Conservation (phyloP, 2,888 invertebrate genomes). For the Cataglyphis albicans region DNA sequence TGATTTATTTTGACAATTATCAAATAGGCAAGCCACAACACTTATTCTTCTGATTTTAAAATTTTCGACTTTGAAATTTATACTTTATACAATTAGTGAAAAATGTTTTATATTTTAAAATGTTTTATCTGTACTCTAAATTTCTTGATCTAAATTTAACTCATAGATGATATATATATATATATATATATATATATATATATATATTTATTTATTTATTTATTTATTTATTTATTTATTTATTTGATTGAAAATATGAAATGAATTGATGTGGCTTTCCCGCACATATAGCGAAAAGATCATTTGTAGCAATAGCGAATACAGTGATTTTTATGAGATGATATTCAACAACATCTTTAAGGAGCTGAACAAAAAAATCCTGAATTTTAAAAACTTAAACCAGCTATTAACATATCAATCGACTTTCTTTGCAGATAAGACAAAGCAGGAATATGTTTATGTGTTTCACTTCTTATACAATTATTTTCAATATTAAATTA, state of each 20-base stretch:
- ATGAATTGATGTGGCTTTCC: constrained; percentile 71
- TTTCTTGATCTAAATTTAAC: neutral
- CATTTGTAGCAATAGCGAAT: constrained; percentile 57
- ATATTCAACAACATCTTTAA: constrained; percentile 79
- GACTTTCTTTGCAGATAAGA: constrained; percentile 79
- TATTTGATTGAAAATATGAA: constrained; percentile 5
- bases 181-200: no score
- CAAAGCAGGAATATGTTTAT: constrained; percentile 78
- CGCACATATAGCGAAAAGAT: constrained; percentile 54
- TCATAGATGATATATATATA: neutral
- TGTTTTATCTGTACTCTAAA: neutral
- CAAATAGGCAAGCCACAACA: constrained; percentile 64
- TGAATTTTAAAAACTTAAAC: constrained; percentile 71
- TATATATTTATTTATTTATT: neutral
- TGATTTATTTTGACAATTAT: constrained; percentile 59
- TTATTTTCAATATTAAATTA: constrained; percentile 4
- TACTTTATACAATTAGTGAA: neutral
- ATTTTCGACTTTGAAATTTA: neutral
- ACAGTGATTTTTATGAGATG: constrained; percentile 69
- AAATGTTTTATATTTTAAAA: neutral
- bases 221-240: no score
- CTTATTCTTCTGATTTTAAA: constrained; percentile 23
- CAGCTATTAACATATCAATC: constrained; percentile 78
- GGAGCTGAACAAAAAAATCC: constrained; percentile 74
- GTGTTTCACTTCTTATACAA: neutral